Percentiles rank a stretch among this genome's conserved stretches.
These are phyloP conservation scores for Rostratula benghalensis DNA, from an alignment of 2,113 vertebrate species.

Conservation along the genomic window DNA sequence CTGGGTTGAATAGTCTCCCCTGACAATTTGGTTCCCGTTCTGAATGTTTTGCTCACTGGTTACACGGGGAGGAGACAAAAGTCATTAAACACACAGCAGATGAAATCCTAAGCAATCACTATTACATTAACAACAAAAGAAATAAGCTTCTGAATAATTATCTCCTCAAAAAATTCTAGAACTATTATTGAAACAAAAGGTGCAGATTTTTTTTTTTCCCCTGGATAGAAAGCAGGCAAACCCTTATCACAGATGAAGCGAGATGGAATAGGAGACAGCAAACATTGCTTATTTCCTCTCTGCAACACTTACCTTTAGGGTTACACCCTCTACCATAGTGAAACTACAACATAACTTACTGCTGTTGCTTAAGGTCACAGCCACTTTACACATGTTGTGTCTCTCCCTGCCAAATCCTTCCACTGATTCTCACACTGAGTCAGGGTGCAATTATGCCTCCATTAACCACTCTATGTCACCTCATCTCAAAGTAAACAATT, in stretches of 20 bases:
- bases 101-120: not conserved
- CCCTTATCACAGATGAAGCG: not conserved
- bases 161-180: not conserved
- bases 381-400: not conserved
- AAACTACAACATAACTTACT: not conserved
- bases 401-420: not conserved
- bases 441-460: not conserved
- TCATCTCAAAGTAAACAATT: not conserved
- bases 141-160: not conserved
- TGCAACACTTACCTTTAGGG: not conserved
- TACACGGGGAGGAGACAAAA: not conserved
- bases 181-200: not conserved
- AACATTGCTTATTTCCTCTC: not conserved
- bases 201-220: not conserved
- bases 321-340: not conserved
- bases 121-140: not conserved
- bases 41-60: not conserved
- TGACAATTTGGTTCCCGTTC: not conserved
- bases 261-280: not conserved
- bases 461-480: not conserved
- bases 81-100: not conserved
- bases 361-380: not conserved
- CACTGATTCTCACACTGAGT: not conserved
- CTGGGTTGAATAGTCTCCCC: not conserved
- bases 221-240: not conserved